Conservation (phyloP, 2,113 vertebrate species). For the Progne subis region DNA sequence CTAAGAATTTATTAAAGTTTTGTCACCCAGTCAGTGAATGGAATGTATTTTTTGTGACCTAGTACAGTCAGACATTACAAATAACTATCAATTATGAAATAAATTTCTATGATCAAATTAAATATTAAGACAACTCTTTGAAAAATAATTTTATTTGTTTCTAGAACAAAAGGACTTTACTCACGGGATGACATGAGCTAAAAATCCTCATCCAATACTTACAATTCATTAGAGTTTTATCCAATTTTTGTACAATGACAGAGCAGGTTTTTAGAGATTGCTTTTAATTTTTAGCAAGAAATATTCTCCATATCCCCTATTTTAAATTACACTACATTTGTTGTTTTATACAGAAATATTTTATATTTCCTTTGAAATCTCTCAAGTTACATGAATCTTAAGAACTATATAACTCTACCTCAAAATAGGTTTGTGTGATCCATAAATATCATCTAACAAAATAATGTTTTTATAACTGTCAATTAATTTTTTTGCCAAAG, state of each 20-base stretch:
- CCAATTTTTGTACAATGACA: background rate
- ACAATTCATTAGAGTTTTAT: background rate
- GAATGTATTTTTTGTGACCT: background rate
- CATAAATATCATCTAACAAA: slow-evolving; percentile 62
- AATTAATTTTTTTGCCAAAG: slow-evolving; percentile 62
- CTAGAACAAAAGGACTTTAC: background rate
- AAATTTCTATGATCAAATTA: background rate
- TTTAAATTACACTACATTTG: background rate
- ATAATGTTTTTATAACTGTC: slow-evolving; percentile 60
- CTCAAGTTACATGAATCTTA: slow-evolving; percentile 25
- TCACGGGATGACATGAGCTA: background rate
- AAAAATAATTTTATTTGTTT: background rate
- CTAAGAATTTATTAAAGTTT: background rate
- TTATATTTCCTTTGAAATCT: slow-evolving; percentile 45
- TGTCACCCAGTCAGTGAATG: background rate
- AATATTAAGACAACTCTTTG: background rate
- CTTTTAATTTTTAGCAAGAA: background rate
- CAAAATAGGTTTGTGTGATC: slow-evolving; percentile 48
- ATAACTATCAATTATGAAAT: background rate
- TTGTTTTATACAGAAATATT: slow-evolving; percentile 16
- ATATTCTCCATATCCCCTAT: background rate
- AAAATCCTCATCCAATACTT: background rate
- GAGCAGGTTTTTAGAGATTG: background rate
- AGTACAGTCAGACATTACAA: background rate
- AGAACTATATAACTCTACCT: slow-evolving; percentile 20